Evolutionary conservation across 2,888 invertebrate genomes (phyloP).

Genomic region (Sialis fuliginosa): DNA sequence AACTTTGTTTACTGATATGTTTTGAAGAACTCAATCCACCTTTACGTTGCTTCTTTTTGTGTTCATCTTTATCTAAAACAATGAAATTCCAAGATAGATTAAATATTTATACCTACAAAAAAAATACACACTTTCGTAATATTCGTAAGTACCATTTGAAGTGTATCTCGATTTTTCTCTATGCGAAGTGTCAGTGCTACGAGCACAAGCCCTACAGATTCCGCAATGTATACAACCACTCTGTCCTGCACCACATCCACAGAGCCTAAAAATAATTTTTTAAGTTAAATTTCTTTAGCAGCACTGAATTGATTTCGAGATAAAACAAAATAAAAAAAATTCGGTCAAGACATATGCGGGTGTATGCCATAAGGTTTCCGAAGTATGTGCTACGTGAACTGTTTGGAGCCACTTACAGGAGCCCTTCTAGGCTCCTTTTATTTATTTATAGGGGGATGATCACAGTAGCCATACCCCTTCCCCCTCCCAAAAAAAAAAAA

Average conservation of each 20-base stretch:
- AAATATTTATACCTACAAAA: neutral
- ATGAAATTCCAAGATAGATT: neutral
- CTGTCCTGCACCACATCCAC: conserved; percentile 91
- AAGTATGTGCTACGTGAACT: neutral
- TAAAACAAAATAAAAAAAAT: neutral
- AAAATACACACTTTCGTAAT: neutral
- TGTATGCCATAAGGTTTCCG: no score
- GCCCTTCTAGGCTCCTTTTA: no score
- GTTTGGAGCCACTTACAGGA: no score
- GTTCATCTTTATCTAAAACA: conserved; percentile 3
- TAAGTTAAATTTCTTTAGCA: neutral
- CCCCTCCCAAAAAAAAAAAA: no score
- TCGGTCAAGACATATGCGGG: no score
- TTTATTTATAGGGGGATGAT: no score
- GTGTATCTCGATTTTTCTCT: conserved; percentile 3
- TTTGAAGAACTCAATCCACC: conserved; percentile 1
- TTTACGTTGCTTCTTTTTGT: conserved; percentile 2
- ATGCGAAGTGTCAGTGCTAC: conserved; percentile 25
- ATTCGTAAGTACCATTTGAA: conserved; percentile 1
- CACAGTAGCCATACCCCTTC: no score
- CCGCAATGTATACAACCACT: conserved; percentile 89
- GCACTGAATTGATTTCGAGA: neutral
- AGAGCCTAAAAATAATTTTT: conserved; percentile 40
- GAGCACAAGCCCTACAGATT: conserved; percentile 68
- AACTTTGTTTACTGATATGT: conserved; percentile 1